Evolutionary conservation across 2,113 vertebrate species (phyloP).

Genomic region (Calidris pugnax): DNA sequence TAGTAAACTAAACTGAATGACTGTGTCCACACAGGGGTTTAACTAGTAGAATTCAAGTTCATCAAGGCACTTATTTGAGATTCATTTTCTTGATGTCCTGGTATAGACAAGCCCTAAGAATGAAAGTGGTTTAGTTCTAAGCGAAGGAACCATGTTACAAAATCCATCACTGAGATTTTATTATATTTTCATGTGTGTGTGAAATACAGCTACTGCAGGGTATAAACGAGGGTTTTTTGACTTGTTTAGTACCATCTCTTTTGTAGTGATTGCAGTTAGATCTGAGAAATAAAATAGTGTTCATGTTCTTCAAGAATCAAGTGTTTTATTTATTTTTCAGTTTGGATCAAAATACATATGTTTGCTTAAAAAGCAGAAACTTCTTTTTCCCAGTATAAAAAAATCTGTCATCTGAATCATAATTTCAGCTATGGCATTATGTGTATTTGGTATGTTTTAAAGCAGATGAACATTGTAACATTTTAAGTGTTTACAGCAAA

Average conservation of each 20-base stretch:
- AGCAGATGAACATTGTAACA: neutral
- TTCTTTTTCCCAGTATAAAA: neutral
- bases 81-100: conserved; percentile 41
- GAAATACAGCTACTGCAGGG: neutral
- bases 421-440: neutral
- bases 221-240: neutral
- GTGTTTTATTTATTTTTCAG: neutral
- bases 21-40: conserved; percentile 41
- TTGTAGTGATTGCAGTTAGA: neutral
- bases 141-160: neutral
- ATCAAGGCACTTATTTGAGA: conserved; percentile 23
- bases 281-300: neutral
- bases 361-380: conserved; percentile 21
- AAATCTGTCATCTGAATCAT: neutral
- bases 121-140: neutral
- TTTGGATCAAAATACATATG: conserved; percentile 4
- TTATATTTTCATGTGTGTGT: neutral
- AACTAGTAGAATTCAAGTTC: conserved; percentile 49
- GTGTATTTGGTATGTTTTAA: conserved; percentile 1
- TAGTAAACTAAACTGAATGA: conserved; percentile 57
- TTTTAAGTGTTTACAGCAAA: conserved; percentile 6
- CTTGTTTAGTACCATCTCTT: neutral
- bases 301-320: neutral
- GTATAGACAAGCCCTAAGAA: conserved; percentile 11
- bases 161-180: neutral